phyloP scores from a whole-genome alignment of 2,113 vertebrate genomes.

The Psilopogon haemacephalus region DNA sequence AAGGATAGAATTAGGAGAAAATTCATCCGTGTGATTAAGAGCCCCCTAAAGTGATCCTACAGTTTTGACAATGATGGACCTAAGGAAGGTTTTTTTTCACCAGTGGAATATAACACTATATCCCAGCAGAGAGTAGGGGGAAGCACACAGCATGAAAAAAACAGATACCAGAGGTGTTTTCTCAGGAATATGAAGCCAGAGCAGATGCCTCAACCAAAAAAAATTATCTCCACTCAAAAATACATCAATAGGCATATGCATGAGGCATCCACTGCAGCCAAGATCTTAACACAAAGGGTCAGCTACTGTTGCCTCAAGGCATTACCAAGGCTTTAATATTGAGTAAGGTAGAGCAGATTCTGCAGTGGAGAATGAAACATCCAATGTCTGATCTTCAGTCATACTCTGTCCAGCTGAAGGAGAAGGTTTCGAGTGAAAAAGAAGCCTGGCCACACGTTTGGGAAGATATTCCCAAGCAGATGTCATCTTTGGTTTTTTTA shows the following conservation, averaged over 20 bases:
- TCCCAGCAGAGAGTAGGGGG: background rate
- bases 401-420: background rate
- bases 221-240: slow-evolving; percentile 25
- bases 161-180: background rate
- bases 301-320: slow-evolving; percentile 5
- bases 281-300: slow-evolving; percentile 36
- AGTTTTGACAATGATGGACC: background rate
- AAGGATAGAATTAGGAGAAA: background rate
- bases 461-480: background rate
- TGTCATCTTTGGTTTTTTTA: background rate
- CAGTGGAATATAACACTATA: background rate
- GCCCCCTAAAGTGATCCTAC: background rate
- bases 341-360: background rate
- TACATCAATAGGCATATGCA: slow-evolving; percentile 21
- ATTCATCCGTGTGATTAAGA: background rate
- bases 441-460: background rate
- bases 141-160: background rate
- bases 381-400: background rate
- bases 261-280: background rate
- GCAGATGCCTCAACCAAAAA: background rate
- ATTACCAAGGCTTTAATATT: background rate
- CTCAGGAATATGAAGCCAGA: background rate
- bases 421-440: background rate
- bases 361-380: background rate
- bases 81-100: background rate